phyloP scores from a whole-genome alignment of 1,140 invertebrate genomes.

The Diprion similis region DNA sequence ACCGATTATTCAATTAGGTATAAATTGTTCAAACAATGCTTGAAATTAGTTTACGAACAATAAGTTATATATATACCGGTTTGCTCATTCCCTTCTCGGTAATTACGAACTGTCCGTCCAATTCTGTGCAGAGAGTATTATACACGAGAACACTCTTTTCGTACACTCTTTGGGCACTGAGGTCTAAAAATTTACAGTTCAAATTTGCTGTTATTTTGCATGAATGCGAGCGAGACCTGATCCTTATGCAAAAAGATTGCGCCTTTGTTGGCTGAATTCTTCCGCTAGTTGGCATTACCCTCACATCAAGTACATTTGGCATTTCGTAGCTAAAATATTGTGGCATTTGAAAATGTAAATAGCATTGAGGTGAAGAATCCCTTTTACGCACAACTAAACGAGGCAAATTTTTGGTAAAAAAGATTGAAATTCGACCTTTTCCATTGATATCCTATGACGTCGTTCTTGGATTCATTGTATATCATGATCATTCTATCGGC shows the following conservation, averaged over 20 bases:
- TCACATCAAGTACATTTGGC: constrained; percentile 32
- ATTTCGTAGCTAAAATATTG: constrained; percentile 31
- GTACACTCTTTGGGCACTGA: constrained; percentile 37
- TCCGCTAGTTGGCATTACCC: constrained; percentile 39
- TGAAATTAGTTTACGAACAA: not conserved
- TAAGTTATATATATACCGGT: constrained; percentile 30
- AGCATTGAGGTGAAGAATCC: not conserved
- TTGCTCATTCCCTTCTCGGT: constrained; percentile 42
- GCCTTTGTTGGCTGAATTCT: constrained; percentile 38
- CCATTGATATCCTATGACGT: constrained; percentile 45
- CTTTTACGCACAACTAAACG: constrained; percentile 15
- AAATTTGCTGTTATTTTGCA: constrained; percentile 39
- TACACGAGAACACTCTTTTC: constrained; percentile 33
- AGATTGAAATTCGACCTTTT: constrained; percentile 28
- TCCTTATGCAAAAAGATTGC: constrained; percentile 38
- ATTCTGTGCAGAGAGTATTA: constrained; percentile 28
- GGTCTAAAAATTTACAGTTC: constrained; percentile 43
- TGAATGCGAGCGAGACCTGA: constrained; percentile 27
- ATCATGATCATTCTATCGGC: constrained; percentile 40
- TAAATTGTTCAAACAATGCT: no score
- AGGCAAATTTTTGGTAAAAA: not conserved
- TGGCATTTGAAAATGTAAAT: constrained; percentile 17
- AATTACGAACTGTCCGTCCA: constrained; percentile 41
- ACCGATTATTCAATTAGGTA: no score
- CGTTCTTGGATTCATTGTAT: constrained; percentile 36